Base-by-base conservation (phyloP, 2,888 invertebrate genomes). In the Pristionchus arcanus region DNA sequence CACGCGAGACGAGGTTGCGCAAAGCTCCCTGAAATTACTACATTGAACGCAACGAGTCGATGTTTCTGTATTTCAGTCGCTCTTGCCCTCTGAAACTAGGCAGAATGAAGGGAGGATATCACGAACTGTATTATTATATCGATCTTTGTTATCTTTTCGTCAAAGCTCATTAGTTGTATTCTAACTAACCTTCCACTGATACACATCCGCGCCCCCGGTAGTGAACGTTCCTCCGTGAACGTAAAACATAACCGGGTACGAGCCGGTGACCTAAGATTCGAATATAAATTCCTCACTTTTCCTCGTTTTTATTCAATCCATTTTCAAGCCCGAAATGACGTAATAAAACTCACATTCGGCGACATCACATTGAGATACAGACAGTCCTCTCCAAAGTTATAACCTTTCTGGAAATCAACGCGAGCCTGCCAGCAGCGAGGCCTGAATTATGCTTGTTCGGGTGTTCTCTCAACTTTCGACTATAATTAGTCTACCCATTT, bases 211-310 rank as follows among this genome's bases (percentile, higher is more conserved):
- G 3, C 87, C 71, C 2, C 87, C 87, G 2, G 74, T 31, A 15
- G 87, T 87, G 71, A 71, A 87, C 16, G 71, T 49, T 28, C 87
- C 87, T 28, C 87, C 87, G 53, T 87, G 87, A n/a, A 87, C 49
- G 71, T 87, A 87, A 19, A 87, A 42, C 87, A 87, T 71, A 4
- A 87, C 87, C 0, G 87, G 87, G 16, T 71, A 87, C 25, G 49
- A 42, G 21, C 53, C 86, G 9, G 4, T 11, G 13, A 53, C 53
- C 42, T 53, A 13, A 37, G 25, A n/a, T n/a, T n/a, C n/a, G n/a
- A 77, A 2, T 19, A 11, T 37, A 13, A 13, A 34, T 49, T 81
- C 19, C n/a, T n/a, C n/a, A n/a, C n/a, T n/a, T n/a, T n/a, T n/a
- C n/a, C n/a, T n/a, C n/a, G n/a, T n/a, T n/a, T n/a, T n/a, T n/a